phyloP scores from a whole-genome alignment of 2,888 invertebrate species.

The Cataglyphis rosenhaueri region DNA sequence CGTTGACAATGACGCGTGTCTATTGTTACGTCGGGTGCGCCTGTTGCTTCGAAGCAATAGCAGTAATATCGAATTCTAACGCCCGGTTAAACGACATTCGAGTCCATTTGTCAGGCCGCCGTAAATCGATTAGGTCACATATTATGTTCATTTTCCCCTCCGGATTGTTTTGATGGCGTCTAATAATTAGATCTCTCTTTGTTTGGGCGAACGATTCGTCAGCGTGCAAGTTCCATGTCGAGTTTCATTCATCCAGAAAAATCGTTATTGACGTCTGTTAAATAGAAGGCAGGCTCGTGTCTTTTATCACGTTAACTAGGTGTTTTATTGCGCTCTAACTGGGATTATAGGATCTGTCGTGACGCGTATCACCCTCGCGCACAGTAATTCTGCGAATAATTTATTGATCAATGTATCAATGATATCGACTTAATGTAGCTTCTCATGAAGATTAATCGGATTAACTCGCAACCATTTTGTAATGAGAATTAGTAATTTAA shows the following conservation, averaged over 20 bases:
- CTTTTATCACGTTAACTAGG: slow-evolving; percentile 58
- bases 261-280: neutral
- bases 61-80: slow-evolving; percentile 14
- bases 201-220: neutral
- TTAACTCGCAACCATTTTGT: neutral
- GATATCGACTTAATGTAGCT: neutral
- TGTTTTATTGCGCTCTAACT: slow-evolving; percentile 1
- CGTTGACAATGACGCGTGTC: slow-evolving; percentile 67
- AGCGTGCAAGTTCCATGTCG: neutral
- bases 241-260: neutral
- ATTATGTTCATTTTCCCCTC: slow-evolving; percentile 16
- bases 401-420: neutral
- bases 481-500: slow-evolving; percentile 12
- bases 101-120: slow-evolving; percentile 58
- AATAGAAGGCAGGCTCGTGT: neutral
- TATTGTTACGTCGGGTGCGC: slow-evolving; percentile 64
- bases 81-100: slow-evolving; percentile 50
- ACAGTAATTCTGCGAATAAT: neutral
- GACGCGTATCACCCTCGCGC: slow-evolving; percentile 33
- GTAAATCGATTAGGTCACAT: slow-evolving; percentile 43
- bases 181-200: slow-evolving; percentile 37
- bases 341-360: slow-evolving; percentile 55
- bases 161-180: neutral
- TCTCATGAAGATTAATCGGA: neutral
- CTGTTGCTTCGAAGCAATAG: slow-evolving; percentile 68